A percentile compares a stretch with the other conserved stretches of the same genome.
These are phyloP conservation scores for Rhopilema esculentum DNA, from an alignment of 30 jellyfish, hydroid and myxozoan species.

Conservation along the genomic window DNA sequence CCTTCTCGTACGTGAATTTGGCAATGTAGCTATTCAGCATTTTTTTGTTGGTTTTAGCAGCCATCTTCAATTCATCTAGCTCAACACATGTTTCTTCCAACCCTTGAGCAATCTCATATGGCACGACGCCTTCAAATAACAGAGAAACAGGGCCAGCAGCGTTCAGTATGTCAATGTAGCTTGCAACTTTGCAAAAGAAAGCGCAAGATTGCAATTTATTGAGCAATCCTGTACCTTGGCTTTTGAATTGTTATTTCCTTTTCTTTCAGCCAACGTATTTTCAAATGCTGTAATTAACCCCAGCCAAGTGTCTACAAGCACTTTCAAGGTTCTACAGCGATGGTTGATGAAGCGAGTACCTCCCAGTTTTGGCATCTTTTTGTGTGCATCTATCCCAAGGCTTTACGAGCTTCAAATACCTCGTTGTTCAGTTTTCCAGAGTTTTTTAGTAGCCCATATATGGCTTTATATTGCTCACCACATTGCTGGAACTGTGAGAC, in stretches of 20 bases:
- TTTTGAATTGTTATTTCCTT: conserved; percentile 8
- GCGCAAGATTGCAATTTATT: conserved; percentile 1
- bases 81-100: not conserved
- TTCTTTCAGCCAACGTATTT: conserved; percentile 27
- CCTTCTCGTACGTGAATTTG: conserved; percentile 22
- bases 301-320: conserved; percentile 41
- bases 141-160: conserved; percentile 32
- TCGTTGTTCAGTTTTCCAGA: conserved; percentile 34
- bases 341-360: conserved; percentile 35
- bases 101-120: conserved; percentile 17
- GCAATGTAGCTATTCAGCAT: conserved; percentile 17
- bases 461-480: conserved; percentile 16
- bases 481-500: conserved; percentile 18
- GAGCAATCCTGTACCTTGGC: conserved; percentile 22
- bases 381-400: conserved; percentile 10
- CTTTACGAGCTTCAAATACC: conserved; percentile 26
- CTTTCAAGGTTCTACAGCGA: conserved; percentile 37
- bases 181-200: conserved; percentile 6
- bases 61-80: not conserved
- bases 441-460: conserved; percentile 29
- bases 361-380: conserved; percentile 10
- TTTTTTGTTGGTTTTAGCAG: conserved; percentile 54
- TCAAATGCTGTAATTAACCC: conserved; percentile 48
- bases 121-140: conserved; percentile 54
- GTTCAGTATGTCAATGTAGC: conserved; percentile 16